phyloP scores from a whole-genome alignment of 1,140 invertebrate genomes.

The Homalodisca vitripennis region DNA sequence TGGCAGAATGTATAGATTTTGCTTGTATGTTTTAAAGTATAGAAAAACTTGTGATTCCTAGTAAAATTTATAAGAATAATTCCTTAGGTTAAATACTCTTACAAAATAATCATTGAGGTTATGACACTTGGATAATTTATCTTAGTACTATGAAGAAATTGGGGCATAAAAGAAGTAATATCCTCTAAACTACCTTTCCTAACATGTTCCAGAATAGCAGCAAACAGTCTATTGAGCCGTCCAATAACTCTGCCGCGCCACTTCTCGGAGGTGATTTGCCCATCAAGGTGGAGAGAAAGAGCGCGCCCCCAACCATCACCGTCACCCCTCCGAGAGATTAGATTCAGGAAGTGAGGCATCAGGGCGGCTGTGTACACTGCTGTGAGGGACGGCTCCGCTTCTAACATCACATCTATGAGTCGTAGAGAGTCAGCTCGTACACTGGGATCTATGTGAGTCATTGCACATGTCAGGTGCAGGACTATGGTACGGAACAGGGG shows the following conservation, averaged over 20 bases:
- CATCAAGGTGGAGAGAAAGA: slow-evolving; percentile 36
- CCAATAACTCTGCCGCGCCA: slow-evolving; percentile 35
- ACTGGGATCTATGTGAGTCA: slow-evolving; percentile 78
- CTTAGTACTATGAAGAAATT: too few relatives aligned
- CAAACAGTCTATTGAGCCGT: slow-evolving; percentile 29
- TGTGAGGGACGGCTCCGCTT: slow-evolving; percentile 59
- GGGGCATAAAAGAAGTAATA: too few relatives aligned
- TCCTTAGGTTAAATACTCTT: too few relatives aligned
- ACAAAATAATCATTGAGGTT: too few relatives aligned
- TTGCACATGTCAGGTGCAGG: slow-evolving; percentile 78
- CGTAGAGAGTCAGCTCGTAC: slow-evolving; percentile 80
- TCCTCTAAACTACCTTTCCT: slow-evolving; percentile 12
- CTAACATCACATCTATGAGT: slow-evolving; percentile 69
- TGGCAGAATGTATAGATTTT: too few relatives aligned
- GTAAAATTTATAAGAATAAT: too few relatives aligned
- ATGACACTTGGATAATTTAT: too few relatives aligned
- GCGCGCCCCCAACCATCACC: slow-evolving; percentile 22
- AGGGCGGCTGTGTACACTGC: slow-evolving; percentile 64
- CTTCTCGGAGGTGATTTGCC: slow-evolving; percentile 31
- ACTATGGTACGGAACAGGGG: slow-evolving; percentile 74
- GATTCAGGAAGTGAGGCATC: slow-evolving; percentile 72
- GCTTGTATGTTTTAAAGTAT: too few relatives aligned
- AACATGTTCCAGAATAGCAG: slow-evolving; percentile 19
- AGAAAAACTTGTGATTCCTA: too few relatives aligned
- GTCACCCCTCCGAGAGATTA: slow-evolving; percentile 54